Base-by-base conservation (phyloP, 2,113 vertebrate genomes). In the Cardinalis cardinalis region DNA sequence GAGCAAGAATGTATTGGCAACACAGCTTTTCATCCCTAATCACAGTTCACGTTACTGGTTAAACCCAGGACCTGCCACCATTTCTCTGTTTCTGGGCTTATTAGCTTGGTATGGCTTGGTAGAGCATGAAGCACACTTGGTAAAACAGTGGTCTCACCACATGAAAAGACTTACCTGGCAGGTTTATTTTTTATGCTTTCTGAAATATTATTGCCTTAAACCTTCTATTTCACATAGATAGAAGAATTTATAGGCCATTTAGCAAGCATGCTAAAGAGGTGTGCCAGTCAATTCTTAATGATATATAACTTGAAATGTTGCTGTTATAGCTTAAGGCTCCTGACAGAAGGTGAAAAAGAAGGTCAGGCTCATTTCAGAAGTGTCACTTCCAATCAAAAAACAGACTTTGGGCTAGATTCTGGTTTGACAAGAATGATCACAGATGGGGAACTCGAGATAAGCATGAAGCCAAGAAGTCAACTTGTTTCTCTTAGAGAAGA, bases 331-430 rank as follows among this genome's bases (percentile, higher is more conserved):
- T 93, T 90, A 94, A 89, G 80, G 74, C 59, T 93, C 32, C 65
- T 60, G 51, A 90, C 71, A 95, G 89, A 91, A 95, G 78, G 83
- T 84, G 81, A 93, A 95, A 87, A 41, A 91, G 77, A 95, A 95
- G 94, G 90, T 88, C 92, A 91, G 49, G 51, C 63, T 91, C 59
- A 95, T 94, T 95, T 92, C 83, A 92, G 15, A 89, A 89, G 74
- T 77, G 88, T 34, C 89, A 74, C 60, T 91, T 89, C 59, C 68
- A 93, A 93, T 92, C 25, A 94, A 91, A 95, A 93, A 91, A 60
- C 60, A 86, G 84, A 89, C 85, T 88, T 88, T 17, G 61, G 76
- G 86, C 56, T 74, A 78, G 88, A 84, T 88, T 89, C 81, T 88
- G 68, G 40, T 72, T 56, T 93, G 78, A 90, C 82, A 94, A 69